Evolutionary conservation across 2,797 vertebrate species (phyloP).

Genomic region (Poecilia gillii): DNA sequence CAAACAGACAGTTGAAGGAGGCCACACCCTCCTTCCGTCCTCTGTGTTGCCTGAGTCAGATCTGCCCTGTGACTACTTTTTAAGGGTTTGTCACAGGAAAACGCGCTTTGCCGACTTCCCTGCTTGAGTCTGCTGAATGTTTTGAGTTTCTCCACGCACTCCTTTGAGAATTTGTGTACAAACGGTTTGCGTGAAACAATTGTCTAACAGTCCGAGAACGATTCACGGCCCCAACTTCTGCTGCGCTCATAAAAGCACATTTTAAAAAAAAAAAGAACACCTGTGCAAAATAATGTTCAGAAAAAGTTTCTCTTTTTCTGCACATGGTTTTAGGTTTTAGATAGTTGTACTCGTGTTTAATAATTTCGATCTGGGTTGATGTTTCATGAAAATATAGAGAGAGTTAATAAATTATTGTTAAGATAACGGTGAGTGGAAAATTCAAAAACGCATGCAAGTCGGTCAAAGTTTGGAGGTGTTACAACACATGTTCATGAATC

Average conservation of each 20-base stretch:
- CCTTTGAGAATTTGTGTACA: not conserved
- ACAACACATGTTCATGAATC: not conserved
- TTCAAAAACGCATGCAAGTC: not conserved
- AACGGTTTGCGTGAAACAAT: not conserved
- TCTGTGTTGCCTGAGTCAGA: not conserved
- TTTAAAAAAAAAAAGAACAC: not conserved
- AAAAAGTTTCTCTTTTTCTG: too few relatives aligned
- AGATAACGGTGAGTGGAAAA: not conserved
- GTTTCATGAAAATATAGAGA: not conserved
- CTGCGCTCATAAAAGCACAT: too few relatives aligned
- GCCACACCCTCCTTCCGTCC: not conserved
- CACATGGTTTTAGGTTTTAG: not conserved
- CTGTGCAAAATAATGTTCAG: not conserved
- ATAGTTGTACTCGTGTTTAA: not conserved
- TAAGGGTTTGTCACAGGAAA: not conserved
- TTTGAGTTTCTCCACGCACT: not conserved
- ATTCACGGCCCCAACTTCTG: not conserved
- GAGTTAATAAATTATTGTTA: not conserved
- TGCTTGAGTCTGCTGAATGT: not conserved
- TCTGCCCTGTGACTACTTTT: not conserved
- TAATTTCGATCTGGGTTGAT: not conserved
- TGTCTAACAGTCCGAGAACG: not conserved
- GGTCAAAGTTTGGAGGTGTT: not conserved
- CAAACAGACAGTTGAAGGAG: not conserved
- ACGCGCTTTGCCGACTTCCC: not conserved